Evolutionary conservation across 1,140 invertebrate species (phyloP).

Genomic region (Neodiprion lecontei): DNA sequence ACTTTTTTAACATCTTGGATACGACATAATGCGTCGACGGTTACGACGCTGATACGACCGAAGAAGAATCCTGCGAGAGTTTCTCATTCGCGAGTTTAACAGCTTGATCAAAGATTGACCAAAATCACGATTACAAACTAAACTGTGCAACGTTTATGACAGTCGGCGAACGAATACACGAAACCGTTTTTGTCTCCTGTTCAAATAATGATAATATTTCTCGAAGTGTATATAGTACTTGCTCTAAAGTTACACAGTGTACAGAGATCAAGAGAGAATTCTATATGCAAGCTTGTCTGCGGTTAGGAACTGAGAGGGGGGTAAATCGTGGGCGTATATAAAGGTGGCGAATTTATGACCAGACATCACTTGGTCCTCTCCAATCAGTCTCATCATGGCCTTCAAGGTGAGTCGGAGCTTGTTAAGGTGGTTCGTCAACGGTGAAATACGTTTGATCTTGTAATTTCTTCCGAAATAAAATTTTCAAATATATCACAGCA

Average conservation of each 20-base stretch:
- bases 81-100: too few relatives aligned
- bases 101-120: too few relatives aligned
- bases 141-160: background rate
- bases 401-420: background rate
- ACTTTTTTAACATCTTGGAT: too few relatives aligned
- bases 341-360: background rate
- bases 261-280: background rate
- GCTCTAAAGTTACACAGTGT: background rate
- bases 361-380: constrained; percentile 3
- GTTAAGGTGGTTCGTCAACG: background rate
- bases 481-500: too few relatives aligned
- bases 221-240: background rate
- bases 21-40: too few relatives aligned
- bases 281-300: background rate
- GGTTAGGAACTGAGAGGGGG: background rate
- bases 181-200: too few relatives aligned
- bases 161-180: background rate
- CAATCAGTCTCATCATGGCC: background rate
- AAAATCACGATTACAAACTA: too few relatives aligned
- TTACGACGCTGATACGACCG: too few relatives aligned
- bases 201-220: background rate
- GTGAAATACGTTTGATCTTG: too few relatives aligned
- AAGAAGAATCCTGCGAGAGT: background rate
- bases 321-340: constrained; percentile 1
- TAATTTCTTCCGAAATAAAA: too few relatives aligned